phyloP scores from a whole-genome alignment of 2,797 vertebrate genomes.

The Rhynchotus rufescens region DNA sequence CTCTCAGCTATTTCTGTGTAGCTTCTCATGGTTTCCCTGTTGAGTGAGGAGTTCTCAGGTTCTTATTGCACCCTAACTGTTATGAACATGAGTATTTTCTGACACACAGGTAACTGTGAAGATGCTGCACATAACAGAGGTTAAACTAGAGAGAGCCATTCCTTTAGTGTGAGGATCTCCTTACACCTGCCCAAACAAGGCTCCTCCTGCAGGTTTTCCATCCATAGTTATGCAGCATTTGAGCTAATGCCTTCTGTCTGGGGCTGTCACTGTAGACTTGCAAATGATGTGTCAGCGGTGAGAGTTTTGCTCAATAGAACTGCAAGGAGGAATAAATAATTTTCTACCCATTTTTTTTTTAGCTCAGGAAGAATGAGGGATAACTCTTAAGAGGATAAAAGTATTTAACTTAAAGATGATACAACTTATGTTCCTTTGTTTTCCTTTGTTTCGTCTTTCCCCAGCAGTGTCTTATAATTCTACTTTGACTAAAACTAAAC shows the following conservation, averaged over 20 bases:
- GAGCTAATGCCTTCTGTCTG: not conserved
- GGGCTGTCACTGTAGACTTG: not conserved
- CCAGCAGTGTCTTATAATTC: not conserved
- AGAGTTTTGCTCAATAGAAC: not conserved
- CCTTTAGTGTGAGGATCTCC: not conserved
- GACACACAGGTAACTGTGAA: not conserved
- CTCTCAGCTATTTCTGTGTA: not conserved
- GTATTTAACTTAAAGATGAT: not conserved
- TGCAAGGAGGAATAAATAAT: not conserved
- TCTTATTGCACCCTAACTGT: not conserved
- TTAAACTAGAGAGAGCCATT: not conserved
- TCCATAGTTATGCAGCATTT: not conserved
- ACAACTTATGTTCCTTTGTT: not conserved
- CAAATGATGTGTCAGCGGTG: not conserved
- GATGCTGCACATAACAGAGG: not conserved
- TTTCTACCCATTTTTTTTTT: not conserved
- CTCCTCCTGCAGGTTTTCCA: not conserved
- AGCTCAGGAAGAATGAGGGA: not conserved
- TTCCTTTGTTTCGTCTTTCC: not conserved
- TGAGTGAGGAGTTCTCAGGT: not conserved
- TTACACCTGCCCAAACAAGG: not conserved
- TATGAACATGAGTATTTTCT: not conserved
- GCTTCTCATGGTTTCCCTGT: not conserved
- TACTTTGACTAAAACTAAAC: not conserved
- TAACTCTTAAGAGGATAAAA: not conserved